phyloP scores from a whole-genome alignment of 1,140 invertebrate genomes.

The Tetramorium alpestre region DNA sequence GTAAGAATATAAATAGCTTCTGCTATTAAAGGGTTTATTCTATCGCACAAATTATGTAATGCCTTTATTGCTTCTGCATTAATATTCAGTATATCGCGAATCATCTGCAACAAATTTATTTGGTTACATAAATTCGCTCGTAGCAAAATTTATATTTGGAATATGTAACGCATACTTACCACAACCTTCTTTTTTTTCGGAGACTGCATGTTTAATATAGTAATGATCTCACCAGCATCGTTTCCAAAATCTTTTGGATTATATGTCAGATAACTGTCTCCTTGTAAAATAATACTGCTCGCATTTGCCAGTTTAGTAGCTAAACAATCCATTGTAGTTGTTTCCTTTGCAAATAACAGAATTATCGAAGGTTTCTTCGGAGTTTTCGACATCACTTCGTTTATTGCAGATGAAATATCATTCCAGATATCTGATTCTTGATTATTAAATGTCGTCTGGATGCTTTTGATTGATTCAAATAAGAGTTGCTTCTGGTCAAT shows the following conservation, averaged over 20 bases:
- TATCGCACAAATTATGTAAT: constrained; percentile 81
- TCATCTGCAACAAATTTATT: constrained; percentile 74
- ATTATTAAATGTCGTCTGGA: constrained; percentile 68
- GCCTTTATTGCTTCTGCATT: constrained; percentile 74
- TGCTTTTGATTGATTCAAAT: background rate
- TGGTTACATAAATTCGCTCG: background rate
- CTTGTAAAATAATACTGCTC: constrained; percentile 69
- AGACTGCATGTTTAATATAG: constrained; percentile 59
- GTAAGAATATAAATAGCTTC: constrained; percentile 78
- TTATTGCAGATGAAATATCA: constrained; percentile 71
- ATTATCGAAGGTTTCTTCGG: constrained; percentile 73
- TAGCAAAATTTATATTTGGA: background rate
- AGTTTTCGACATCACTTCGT: constrained; percentile 60
- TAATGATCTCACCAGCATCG: constrained; percentile 74
- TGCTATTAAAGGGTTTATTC: constrained; percentile 74
- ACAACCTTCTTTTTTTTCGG: constrained; percentile 68
- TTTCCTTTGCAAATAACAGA: constrained; percentile 75
- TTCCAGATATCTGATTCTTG: constrained; percentile 77
- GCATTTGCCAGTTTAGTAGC: constrained; percentile 72
- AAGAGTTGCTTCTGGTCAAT: background rate
- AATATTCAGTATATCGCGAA: constrained; percentile 76
- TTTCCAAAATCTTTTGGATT: constrained; percentile 72
- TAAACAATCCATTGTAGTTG: constrained; percentile 75
- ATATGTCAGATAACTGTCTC: constrained; percentile 62
- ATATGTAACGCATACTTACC: constrained; percentile 72